Percentiles rank a stretch among this genome's conserved stretches.
Evolutionary conservation across 1,140 invertebrate genomes (phyloP).

Genomic region (Oryctes rhinoceros): DNA sequence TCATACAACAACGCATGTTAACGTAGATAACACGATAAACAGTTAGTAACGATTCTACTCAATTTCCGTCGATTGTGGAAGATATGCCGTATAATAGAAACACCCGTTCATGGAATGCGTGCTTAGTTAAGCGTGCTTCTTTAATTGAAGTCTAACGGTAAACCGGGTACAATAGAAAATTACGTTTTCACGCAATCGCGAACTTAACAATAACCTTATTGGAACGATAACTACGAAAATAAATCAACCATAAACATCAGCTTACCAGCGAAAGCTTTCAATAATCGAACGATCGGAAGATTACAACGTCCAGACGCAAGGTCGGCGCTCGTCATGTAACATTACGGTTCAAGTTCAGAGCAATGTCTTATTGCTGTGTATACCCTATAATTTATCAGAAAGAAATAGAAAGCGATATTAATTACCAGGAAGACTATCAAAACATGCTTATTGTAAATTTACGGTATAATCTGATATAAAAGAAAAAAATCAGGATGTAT

Average conservation of each 20-base stretch:
- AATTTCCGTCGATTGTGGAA: too few relatives aligned
- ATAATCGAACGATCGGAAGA: neutral
- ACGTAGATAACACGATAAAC: too few relatives aligned
- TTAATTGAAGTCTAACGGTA: neutral
- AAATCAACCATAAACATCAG: neutral
- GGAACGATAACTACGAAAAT: neutral
- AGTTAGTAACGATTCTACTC: too few relatives aligned
- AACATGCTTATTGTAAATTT: too few relatives aligned
- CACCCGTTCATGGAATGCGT: too few relatives aligned
- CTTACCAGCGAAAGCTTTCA: neutral
- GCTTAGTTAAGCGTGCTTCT: too few relatives aligned
- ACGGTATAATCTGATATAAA: too few relatives aligned
- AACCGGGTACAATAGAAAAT: neutral
- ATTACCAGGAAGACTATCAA: neutral
- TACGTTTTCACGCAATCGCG: neutral
- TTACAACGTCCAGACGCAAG: neutral
- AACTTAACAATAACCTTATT: constrained; percentile 1
- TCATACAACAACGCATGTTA: too few relatives aligned
- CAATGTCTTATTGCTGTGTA: neutral
- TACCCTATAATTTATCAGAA: neutral
- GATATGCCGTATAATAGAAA: too few relatives aligned
- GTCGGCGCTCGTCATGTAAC: neutral
- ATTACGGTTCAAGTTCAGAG: neutral
- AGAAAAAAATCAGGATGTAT: too few relatives aligned
- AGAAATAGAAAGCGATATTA: neutral